phyloP scores from a whole-genome alignment of 2,888 invertebrate species.

The Agriotes lineatus region DNA sequence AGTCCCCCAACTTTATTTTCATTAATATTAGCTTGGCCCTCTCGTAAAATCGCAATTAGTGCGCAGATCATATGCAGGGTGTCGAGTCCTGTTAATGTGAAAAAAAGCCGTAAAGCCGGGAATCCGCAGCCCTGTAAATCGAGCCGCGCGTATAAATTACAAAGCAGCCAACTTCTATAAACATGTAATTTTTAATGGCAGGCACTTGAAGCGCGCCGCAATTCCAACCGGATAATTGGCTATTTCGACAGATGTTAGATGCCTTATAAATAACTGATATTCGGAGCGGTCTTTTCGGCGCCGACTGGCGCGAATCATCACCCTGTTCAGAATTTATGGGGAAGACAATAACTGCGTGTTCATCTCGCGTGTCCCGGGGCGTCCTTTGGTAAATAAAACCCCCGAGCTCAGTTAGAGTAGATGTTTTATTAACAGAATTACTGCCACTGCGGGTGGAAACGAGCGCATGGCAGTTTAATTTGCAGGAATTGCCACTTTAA shows the following conservation, averaged over 20 bases:
- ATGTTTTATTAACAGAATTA: constrained; percentile 34
- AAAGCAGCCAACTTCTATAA: not conserved
- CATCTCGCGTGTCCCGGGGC: constrained; percentile 23
- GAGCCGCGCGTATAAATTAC: not conserved
- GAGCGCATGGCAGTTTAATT: constrained; percentile 6
- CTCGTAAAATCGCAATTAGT: too few relatives aligned
- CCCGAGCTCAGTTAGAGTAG: constrained; percentile 21
- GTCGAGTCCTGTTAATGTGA: too few relatives aligned
- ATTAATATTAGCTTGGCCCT: too few relatives aligned
- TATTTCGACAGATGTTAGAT: constrained; percentile 17
- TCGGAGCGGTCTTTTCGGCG: not conserved
- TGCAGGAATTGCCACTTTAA: constrained; percentile 6
- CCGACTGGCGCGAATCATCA: constrained; percentile 1
- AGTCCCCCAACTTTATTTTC: too few relatives aligned
- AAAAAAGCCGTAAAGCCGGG: too few relatives aligned
- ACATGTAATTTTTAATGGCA: not conserved
- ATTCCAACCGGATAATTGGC: constrained; percentile 1
- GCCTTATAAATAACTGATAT: constrained; percentile 21
- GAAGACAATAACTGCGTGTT: constrained; percentile 21
- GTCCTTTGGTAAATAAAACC: constrained; percentile 27
- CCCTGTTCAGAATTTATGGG: constrained; percentile 11
- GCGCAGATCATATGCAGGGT: too few relatives aligned
- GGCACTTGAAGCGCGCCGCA: too few relatives aligned
- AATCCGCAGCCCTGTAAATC: too few relatives aligned
- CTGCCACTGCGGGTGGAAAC: not conserved